phyloP scores from a whole-genome alignment of 2,113 vertebrate species.

The Tragelaphus buxtoni region DNA sequence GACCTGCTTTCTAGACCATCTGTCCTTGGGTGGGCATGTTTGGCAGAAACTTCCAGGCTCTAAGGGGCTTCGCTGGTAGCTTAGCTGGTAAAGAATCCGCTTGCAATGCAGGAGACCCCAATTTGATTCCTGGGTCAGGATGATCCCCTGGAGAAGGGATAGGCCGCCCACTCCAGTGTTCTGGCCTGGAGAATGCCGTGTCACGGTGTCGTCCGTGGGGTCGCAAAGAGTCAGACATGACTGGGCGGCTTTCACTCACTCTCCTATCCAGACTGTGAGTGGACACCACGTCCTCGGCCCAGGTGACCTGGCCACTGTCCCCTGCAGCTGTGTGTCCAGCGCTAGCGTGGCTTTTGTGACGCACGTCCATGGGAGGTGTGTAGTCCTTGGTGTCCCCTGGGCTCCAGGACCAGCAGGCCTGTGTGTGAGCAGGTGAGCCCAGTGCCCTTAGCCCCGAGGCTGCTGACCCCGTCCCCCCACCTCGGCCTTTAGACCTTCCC shows the following conservation, averaged over 20 bases:
- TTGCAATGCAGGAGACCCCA: neutral
- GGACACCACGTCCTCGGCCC: neutral
- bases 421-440: neutral
- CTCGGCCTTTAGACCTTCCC: neutral
- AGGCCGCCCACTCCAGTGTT: neutral
- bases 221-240: neutral
- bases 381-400: accelerated
- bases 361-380: accelerated
- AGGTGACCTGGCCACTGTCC: accelerated
- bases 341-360: neutral
- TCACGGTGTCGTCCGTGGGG: neutral
- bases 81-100: neutral
- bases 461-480: neutral
- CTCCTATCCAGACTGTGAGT: neutral
- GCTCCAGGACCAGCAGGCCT: neutral
- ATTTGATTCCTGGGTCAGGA: neutral
- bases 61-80: neutral
- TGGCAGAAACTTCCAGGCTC: neutral
- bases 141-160: neutral
- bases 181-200: neutral
- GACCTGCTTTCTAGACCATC: neutral
- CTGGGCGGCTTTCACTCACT: neutral
- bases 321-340: accelerated
- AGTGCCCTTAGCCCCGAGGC: neutral
- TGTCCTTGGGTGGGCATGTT: too few relatives aligned